Conservation (phyloP, 1,140 invertebrate species). For the Schlechtendalia chinensis region DNA sequence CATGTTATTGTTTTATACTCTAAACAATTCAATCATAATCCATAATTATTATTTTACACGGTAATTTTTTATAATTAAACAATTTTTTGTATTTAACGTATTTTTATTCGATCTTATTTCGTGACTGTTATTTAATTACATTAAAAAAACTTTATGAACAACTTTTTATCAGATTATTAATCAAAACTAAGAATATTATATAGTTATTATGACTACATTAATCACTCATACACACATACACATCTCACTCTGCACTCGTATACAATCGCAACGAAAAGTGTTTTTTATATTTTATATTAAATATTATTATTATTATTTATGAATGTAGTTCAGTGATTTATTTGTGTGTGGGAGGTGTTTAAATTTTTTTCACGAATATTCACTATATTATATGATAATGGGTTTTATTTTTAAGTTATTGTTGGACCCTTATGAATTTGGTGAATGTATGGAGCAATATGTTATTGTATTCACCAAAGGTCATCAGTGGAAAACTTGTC, state of each 20-base stretch:
- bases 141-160: background rate
- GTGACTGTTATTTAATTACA: background rate
- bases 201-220: background rate
- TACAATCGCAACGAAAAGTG: too few species aligned
- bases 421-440: background rate
- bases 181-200: background rate
- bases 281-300: background rate
- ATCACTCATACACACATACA: too few species aligned
- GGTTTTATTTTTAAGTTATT: background rate
- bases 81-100: background rate
- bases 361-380: background rate
- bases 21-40: too few species aligned
- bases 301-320: slow-evolving; percentile 9
- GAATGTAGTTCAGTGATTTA: slow-evolving; percentile 10
- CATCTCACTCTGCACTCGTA: too few species aligned
- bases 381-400: background rate
- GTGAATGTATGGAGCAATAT: background rate
- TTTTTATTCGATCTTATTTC: background rate
- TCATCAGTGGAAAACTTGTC: slow-evolving; percentile 9
- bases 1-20: too few species aligned
- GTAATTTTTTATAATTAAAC: background rate
- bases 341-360: background rate
- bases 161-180: background rate
- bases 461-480: background rate
- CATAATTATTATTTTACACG: too few species aligned